A percentile compares a stretch with the other conserved stretches of the same genome.
These are phyloP conservation scores for Hemitrygon akajei DNA, from an alignment of 2,797 vertebrate species.

Conservation along the genomic window DNA sequence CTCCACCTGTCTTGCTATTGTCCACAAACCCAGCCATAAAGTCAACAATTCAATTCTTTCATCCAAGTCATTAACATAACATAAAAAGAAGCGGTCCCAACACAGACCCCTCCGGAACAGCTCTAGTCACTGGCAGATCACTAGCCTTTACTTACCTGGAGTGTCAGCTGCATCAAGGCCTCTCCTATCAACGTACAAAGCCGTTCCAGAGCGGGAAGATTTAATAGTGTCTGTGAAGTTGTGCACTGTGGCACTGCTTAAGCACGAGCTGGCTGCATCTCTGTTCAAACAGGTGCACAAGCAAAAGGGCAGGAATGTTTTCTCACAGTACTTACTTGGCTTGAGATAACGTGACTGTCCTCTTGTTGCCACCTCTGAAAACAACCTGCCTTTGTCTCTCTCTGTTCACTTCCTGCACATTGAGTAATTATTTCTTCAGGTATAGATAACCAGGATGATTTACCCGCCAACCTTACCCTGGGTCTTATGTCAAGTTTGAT, in stretches of 20 bases:
- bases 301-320: background rate
- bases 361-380: too few relatives aligned
- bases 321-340: background rate
- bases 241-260: too few relatives aligned
- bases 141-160: background rate
- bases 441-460: too few relatives aligned
- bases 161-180: background rate
- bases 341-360: background rate
- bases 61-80: too few relatives aligned
- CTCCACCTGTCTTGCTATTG: too few relatives aligned
- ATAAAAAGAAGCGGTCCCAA: too few relatives aligned
- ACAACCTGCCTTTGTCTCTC: background rate
- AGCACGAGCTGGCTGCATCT: background rate
- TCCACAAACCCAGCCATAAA: too few relatives aligned
- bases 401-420: background rate
- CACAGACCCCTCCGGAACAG: too few relatives aligned
- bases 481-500: background rate
- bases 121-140: too few relatives aligned
- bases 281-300: background rate
- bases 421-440: too few relatives aligned
- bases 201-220: background rate
- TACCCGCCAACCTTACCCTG: background rate
- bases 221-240: background rate
- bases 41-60: too few relatives aligned
- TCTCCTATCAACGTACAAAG: background rate